phyloP scores from a whole-genome alignment of 2,113 vertebrate species.

The Laticauda colubrina region DNA sequence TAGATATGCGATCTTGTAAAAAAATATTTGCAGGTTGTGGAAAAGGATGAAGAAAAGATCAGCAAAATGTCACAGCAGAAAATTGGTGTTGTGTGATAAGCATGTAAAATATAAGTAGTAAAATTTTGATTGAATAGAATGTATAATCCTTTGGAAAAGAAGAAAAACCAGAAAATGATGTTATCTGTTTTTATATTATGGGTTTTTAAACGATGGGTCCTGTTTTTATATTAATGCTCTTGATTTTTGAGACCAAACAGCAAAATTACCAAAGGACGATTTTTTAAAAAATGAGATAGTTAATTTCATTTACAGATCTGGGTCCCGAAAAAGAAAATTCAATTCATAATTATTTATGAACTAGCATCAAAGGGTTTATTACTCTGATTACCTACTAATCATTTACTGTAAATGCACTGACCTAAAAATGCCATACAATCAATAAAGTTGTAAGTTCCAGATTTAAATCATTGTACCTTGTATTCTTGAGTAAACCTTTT shows the following conservation, averaged over 20 bases:
- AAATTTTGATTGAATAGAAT: not conserved
- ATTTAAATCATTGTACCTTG: conserved; percentile 85
- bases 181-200: not conserved
- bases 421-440: conserved; percentile 75
- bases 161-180: conserved; percentile 30
- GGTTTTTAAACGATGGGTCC: not conserved
- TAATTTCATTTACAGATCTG: conserved; percentile 36
- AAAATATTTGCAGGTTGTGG: not conserved
- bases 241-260: not conserved
- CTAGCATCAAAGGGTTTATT: conserved; percentile 71
- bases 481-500: conserved; percentile 88
- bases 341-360: conserved; percentile 74
- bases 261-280: conserved; percentile 1
- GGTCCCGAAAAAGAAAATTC: conserved; percentile 51
- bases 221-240: not conserved
- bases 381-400: conserved; percentile 82
- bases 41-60: not conserved
- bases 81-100: not conserved
- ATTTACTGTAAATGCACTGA: conserved; percentile 73
- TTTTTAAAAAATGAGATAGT: not conserved
- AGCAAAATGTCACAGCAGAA: not conserved
- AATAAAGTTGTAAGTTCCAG: conserved; percentile 79
- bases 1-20: not conserved
- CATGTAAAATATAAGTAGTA: not conserved
- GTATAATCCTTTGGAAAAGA: accelerated